phyloP scores from a whole-genome alignment of 2,888 invertebrate genomes.

The Creontiades dilutus region DNA sequence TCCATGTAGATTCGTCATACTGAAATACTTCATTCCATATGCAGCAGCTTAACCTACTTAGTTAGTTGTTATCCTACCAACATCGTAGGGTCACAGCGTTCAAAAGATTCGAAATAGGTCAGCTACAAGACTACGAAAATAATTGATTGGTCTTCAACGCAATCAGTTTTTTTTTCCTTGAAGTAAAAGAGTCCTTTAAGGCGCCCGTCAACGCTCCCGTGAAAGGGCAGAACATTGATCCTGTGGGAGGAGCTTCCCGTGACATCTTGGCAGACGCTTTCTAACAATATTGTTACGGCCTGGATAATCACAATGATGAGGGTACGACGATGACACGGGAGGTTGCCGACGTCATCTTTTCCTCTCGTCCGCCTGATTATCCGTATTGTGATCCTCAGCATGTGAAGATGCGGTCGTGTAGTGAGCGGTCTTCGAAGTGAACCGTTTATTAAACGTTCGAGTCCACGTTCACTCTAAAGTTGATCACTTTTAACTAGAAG shows the following conservation, averaged over 20 bases:
- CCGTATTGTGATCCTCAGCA: constrained; percentile 40
- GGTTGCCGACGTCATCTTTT: constrained; percentile 1
- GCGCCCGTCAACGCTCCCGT: background rate
- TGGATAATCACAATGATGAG: constrained; percentile 45
- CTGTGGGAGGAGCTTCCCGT: background rate
- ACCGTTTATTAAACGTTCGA: background rate
- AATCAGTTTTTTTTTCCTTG: background rate
- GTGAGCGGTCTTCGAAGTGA: background rate
- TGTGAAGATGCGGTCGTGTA: background rate
- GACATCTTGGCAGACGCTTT: background rate
- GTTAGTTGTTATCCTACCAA: too few relatives aligned
- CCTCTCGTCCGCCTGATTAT: background rate
- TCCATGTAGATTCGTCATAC: too few relatives aligned
- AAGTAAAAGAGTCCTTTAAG: background rate
- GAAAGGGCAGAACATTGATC: constrained; percentile 6
- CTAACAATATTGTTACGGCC: constrained; percentile 55
- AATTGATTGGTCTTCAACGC: background rate
- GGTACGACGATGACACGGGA: constrained; percentile 9
- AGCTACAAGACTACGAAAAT: background rate
- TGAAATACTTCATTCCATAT: too few relatives aligned
- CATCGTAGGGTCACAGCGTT: background rate
- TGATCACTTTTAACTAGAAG: background rate
- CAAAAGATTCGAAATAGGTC: background rate
- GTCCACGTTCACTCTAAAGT: background rate
- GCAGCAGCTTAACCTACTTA: too few relatives aligned